These are phyloP conservation scores for Pegoplata infirma DNA, from an alignment of 2,888 invertebrate species.

Conservation along the genomic window DNA sequence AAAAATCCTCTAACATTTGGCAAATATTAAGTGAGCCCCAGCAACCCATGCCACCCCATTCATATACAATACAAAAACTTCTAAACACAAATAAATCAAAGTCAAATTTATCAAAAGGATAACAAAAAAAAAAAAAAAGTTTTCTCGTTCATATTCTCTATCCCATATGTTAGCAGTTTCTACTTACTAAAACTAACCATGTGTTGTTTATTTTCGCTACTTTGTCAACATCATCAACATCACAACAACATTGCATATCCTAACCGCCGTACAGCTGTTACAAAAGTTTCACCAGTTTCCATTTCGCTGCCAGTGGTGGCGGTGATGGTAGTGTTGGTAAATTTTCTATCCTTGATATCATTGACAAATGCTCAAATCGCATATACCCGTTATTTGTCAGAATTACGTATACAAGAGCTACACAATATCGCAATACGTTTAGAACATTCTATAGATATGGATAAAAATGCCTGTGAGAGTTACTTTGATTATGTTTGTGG, in stretches of 20 bases:
- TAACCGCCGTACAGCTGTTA: constrained; percentile 53
- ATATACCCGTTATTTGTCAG: constrained; percentile 70
- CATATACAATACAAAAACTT: neutral
- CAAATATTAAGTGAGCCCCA: neutral
- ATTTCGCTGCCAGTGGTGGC: constrained; percentile 18
- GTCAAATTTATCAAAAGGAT: constrained; percentile 52
- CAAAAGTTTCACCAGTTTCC: constrained; percentile 46
- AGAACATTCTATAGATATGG: constrained; percentile 70
- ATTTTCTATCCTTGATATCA: constrained; percentile 15
- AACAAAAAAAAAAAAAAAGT: constrained; percentile 38
- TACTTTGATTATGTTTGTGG: constrained; percentile 75
- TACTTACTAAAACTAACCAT: constrained; percentile 39
- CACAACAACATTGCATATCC: constrained; percentile 18
- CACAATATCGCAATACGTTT: constrained; percentile 68
- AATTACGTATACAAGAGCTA: constrained; percentile 71
- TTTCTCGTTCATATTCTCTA: constrained; percentile 12
- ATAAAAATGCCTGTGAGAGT: constrained; percentile 73
- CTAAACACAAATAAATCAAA: constrained; percentile 53
- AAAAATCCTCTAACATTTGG: neutral
- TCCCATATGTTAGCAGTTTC: constrained; percentile 15
- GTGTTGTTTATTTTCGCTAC: constrained; percentile 54
- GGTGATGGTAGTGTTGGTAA: constrained; percentile 17
- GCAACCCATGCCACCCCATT: neutral
- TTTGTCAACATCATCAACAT: constrained; percentile 55
- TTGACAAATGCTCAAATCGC: constrained; percentile 66